A percentile compares a stretch with the other conserved stretches of the same genome.
Evolutionary conservation across 2,888 invertebrate genomes (phyloP).

Genomic region (Ametastegia equiseti): DNA sequence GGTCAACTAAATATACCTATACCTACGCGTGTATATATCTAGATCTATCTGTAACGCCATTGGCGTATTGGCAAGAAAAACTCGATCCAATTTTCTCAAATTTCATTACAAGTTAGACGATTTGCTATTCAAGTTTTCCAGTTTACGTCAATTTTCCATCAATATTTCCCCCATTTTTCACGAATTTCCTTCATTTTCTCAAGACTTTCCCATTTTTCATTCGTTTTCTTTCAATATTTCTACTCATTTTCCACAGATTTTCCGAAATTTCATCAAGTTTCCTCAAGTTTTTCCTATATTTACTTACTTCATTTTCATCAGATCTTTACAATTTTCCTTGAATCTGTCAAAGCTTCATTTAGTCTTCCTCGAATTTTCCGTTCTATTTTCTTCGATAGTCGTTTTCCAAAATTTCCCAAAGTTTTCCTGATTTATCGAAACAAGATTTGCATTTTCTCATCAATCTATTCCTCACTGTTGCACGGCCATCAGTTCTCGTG

Average conservation of each 20-base stretch:
- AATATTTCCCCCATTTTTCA: background rate
- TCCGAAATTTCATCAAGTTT: background rate
- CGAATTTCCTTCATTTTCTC: background rate
- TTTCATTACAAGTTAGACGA: too few species aligned
- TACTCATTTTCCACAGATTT: background rate
- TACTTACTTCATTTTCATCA: background rate
- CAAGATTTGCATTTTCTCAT: too few species aligned
- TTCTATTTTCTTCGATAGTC: too few species aligned
- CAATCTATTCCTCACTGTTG: too few species aligned
- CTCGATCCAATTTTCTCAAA: too few species aligned
- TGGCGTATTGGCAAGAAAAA: background rate
- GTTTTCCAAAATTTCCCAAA: too few species aligned
- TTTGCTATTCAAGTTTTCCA: background rate
- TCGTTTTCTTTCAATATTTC: background rate
- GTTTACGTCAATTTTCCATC: background rate
- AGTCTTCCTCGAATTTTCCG: too few species aligned
- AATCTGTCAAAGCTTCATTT: background rate
- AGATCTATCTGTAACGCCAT: background rate
- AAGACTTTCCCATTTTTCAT: background rate
- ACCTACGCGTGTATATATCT: background rate
- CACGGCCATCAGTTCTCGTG: too few species aligned
- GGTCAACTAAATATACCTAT: slow-evolving; percentile 22
- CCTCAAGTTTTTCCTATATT: background rate
- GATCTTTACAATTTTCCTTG: too few species aligned
- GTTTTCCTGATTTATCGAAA: too few species aligned